Evolutionary conservation across 2,113 vertebrate species (phyloP).

Genomic region (Lophotis ruficrista): DNA sequence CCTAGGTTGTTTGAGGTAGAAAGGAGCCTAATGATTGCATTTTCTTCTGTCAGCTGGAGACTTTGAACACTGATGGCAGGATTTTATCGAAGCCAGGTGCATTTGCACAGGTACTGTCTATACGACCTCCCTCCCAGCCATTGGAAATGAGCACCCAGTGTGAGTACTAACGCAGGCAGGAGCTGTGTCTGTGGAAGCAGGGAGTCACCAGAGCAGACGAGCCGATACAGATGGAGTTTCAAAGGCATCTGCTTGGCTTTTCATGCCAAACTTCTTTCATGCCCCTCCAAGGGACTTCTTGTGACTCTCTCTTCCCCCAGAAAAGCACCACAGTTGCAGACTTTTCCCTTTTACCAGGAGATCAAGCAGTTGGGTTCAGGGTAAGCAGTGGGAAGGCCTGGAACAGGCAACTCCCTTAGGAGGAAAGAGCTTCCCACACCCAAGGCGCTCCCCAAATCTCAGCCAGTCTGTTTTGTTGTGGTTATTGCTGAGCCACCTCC

Average conservation of each 20-base stretch:
- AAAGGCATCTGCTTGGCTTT: not conserved
- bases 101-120: not conserved
- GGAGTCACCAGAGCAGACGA: not conserved
- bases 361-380: not conserved
- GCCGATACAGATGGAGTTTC: not conserved
- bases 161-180: not conserved
- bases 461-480: not conserved
- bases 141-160: not conserved
- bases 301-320: not conserved
- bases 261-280: not conserved
- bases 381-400: not conserved
- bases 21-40: not conserved
- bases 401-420: not conserved
- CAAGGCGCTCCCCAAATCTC: not conserved
- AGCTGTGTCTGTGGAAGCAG: not conserved
- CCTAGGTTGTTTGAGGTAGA: slow-evolving; percentile 43
- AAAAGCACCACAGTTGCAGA: not conserved
- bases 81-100: not conserved
- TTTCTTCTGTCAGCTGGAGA: slow-evolving; percentile 4
- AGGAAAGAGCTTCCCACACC: slow-evolving; percentile 22
- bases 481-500: not conserved
- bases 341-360: not conserved
- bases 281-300: not conserved
- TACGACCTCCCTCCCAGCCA: not conserved
- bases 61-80: not conserved